Evolutionary conservation across 2,797 vertebrate species (phyloP).

Genomic region (Astyanax mexicanus): DNA sequence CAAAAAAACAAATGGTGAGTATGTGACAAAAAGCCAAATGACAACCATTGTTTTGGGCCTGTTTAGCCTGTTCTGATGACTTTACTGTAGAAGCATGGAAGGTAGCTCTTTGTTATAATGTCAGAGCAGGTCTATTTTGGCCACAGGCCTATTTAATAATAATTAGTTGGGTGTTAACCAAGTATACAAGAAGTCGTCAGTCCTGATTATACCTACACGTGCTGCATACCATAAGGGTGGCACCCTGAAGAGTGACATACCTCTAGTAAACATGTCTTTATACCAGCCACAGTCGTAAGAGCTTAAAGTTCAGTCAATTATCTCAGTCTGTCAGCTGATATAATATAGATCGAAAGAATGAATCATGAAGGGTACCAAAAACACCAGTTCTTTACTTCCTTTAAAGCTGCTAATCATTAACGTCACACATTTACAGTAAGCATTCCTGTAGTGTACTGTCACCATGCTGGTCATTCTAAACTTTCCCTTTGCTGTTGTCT

Average conservation of each 20-base stretch:
- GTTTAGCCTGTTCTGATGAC: conserved; percentile 30
- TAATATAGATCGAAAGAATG: not conserved
- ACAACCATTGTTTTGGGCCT: not conserved
- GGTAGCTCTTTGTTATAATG: not conserved
- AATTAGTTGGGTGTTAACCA: not conserved
- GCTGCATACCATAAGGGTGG: conserved; percentile 10
- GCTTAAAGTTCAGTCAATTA: not conserved
- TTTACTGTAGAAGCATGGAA: not conserved
- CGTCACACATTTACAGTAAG: not conserved
- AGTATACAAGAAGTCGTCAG: not conserved
- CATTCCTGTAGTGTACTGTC: not conserved
- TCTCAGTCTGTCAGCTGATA: not conserved
- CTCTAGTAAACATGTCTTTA: not conserved
- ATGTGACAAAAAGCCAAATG: not conserved
- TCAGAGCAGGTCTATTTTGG: not conserved
- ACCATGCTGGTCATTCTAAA: conserved; percentile 6
- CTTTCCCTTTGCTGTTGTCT: conserved; percentile 40
- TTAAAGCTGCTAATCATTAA: not conserved
- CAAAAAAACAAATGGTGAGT: conserved; percentile 73
- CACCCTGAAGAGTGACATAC: conserved; percentile 12
- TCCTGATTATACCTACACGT: not conserved
- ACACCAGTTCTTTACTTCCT: not conserved
- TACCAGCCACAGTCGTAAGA: not conserved
- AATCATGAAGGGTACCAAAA: not conserved
- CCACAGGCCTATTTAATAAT: not conserved